Conservation (phyloP, 2,113 vertebrate genomes). For the Arothron firmamentum region DNA sequence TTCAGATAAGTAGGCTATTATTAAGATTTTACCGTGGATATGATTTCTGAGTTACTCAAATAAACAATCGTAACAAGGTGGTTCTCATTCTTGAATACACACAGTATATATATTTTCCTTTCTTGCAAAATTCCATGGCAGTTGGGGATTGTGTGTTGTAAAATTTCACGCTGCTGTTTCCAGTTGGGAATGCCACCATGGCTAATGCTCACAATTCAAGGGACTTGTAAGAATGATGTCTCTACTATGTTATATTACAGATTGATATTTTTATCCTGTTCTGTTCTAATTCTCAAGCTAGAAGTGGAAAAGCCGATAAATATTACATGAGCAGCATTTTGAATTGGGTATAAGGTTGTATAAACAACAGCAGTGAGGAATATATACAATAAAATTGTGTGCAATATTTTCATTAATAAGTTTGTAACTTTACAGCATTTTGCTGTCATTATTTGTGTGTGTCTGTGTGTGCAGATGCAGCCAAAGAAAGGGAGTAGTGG, state of each 20-base stretch:
- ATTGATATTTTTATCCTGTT: slow-evolving; percentile 14
- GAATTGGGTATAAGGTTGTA: too few species aligned
- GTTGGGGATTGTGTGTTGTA: slow-evolving; percentile 66
- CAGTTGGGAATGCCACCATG: slow-evolving; percentile 41
- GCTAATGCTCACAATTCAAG: slow-evolving; percentile 58
- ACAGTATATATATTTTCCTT: slow-evolving; percentile 27
- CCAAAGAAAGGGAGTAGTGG: slow-evolving; percentile 39
- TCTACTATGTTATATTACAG: slow-evolving; percentile 1
- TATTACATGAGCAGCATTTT: too few species aligned
- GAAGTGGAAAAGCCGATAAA: too few species aligned
- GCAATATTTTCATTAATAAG: slow-evolving; percentile 2
- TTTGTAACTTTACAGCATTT: slow-evolving; percentile 3
- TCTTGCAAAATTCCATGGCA: slow-evolving; percentile 68
- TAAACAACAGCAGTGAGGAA: too few species aligned
- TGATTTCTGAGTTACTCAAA: slow-evolving; percentile 60
- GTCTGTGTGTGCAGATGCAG: slow-evolving; percentile 42
- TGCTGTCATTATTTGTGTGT: background rate
- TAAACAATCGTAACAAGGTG: slow-evolving; percentile 63
- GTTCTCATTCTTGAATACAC: slow-evolving; percentile 34
- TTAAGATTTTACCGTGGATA: slow-evolving; percentile 67
- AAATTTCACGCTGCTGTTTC: slow-evolving; percentile 68
- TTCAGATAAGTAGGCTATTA: slow-evolving; percentile 63
- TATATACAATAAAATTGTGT: too few species aligned
- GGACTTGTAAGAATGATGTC: slow-evolving; percentile 31
- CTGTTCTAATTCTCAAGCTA: slow-evolving; percentile 14